Evolutionary conservation across 2,113 vertebrate genomes (phyloP).

Genomic region (Setophaga petechia): DNA sequence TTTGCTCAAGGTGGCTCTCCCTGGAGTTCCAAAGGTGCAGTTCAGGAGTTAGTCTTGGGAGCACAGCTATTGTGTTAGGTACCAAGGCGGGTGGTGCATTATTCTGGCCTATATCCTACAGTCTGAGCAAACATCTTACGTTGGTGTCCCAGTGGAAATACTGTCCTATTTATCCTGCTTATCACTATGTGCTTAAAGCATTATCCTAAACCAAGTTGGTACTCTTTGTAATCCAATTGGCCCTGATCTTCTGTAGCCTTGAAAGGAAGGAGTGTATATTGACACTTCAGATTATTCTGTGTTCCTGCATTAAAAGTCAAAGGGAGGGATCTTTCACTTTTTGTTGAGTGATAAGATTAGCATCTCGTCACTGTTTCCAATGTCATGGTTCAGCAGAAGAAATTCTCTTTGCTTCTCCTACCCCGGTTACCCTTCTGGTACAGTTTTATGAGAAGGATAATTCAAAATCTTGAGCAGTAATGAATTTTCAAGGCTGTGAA

Average conservation of each 20-base stretch:
- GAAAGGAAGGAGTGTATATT: not conserved
- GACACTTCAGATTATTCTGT: slow-evolving; percentile 21
- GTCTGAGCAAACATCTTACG: not conserved
- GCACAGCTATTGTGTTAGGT: too few species aligned
- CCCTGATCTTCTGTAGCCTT: not conserved
- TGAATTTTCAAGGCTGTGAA: not conserved
- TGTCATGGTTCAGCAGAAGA: not conserved
- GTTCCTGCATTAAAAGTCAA: not conserved
- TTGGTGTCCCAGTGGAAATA: not conserved
- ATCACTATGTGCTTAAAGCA: slow-evolving; percentile 14
- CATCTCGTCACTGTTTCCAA: not conserved
- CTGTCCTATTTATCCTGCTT: not conserved
- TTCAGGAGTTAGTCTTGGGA: not conserved
- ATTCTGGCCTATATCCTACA: not conserved
- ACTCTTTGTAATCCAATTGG: not conserved
- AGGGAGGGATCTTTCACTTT: not conserved
- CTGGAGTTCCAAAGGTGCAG: not conserved
- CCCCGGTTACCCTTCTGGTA: not conserved
- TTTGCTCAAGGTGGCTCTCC: not conserved
- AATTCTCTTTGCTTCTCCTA: not conserved
- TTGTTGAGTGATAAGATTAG: not conserved
- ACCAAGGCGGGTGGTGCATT: not conserved
- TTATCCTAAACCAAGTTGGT: not conserved
- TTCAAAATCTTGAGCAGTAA: not conserved
- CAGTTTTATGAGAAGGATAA: not conserved